A percentile compares a stretch with the other conserved stretches of the same genome.
Conservation (phyloP, 2,113 vertebrate species). For the Coptodon rendalli region DNA sequence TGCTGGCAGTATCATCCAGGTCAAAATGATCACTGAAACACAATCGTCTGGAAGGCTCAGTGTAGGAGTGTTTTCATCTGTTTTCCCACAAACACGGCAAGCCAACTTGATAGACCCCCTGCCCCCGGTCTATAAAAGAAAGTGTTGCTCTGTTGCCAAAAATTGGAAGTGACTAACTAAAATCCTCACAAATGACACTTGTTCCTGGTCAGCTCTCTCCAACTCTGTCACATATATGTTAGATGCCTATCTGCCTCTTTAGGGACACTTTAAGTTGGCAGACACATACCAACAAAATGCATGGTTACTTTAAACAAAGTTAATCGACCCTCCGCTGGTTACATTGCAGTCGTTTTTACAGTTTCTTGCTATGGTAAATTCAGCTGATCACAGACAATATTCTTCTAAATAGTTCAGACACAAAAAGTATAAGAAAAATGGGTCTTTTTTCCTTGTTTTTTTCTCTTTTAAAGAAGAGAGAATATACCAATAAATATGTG, state of each 20-base stretch:
- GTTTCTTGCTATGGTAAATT: rapidly evolving
- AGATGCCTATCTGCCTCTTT: neutral
- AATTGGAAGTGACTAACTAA: neutral
- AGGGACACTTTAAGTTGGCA: neutral
- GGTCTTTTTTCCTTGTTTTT: rapidly evolving
- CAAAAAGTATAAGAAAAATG: neutral
- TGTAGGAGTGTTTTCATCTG: neutral
- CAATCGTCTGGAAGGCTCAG: neutral
- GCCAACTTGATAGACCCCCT: neutral
- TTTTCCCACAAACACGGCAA: neutral
- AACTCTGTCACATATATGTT: neutral
- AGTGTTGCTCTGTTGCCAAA: neutral
- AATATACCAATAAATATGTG: neutral
- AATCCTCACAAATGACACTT: neutral
- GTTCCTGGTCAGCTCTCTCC: neutral
- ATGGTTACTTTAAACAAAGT: neutral
- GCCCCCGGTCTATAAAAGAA: neutral
- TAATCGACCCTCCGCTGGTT: neutral
- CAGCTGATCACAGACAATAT: neutral
- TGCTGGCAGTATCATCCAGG: neutral
- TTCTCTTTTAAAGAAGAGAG: neutral
- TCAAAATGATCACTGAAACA: neutral
- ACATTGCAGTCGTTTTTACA: neutral
- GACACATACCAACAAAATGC: neutral
- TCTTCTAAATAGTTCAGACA: neutral